Percentiles rank a stretch among this genome's conserved stretches.
phyloP scores from a whole-genome alignment of 2,113 vertebrate genomes.

The Heptranchias perlo region DNA sequence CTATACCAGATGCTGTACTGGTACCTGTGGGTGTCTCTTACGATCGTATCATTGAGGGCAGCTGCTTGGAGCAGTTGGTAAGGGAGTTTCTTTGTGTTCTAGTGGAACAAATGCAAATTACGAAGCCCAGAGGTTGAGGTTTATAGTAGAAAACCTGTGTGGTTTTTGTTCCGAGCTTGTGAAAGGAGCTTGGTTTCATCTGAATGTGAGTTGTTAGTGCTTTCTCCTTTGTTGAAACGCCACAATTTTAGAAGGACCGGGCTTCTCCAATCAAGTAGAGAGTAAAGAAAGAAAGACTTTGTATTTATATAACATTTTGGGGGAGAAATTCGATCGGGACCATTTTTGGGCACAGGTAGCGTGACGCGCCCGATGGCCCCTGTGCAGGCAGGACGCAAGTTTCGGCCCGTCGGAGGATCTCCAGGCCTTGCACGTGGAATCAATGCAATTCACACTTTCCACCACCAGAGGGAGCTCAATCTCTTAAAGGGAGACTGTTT shows the following conservation, averaged over 20 bases:
- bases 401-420: too few species aligned
- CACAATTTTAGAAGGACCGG: background rate
- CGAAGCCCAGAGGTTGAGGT: background rate
- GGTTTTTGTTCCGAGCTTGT: background rate
- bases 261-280: background rate
- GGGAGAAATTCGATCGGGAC: too few species aligned
- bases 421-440: too few species aligned
- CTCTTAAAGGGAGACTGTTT: too few species aligned
- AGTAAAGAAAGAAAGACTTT: too few species aligned
- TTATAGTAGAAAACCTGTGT: background rate
- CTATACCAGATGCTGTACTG: constrained; percentile 62
- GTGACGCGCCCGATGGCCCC: too few species aligned
- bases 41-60: constrained; percentile 44
- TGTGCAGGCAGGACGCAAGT: too few species aligned
- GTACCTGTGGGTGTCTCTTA: constrained; percentile 78
- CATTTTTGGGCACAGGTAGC: too few species aligned
- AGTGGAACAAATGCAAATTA: background rate
- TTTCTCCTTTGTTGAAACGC: background rate
- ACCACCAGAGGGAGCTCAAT: too few species aligned
- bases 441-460: too few species aligned
- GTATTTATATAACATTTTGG: too few species aligned
- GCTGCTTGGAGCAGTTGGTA: background rate
- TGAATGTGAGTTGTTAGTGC: background rate
- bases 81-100: background rate
- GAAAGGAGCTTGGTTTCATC: background rate